Conservation (phyloP, 2,797 vertebrate species). For the Myiotriccus ornatus region DNA sequence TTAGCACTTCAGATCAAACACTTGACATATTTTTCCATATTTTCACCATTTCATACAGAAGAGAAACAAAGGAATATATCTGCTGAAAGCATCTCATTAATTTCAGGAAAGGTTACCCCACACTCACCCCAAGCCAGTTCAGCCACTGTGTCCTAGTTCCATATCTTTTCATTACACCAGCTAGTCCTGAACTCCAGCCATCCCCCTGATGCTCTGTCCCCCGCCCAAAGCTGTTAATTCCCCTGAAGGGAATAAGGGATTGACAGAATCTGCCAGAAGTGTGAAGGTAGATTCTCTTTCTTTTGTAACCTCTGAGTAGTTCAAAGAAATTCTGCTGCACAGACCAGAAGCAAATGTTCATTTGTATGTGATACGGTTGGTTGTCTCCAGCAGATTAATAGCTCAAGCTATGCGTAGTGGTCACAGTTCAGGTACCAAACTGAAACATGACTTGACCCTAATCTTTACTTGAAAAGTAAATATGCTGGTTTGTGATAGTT, state of each 20-base stretch:
- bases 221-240: not conserved
- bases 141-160: not conserved
- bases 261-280: not conserved
- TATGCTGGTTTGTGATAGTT: not conserved
- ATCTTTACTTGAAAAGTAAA: not conserved
- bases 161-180: not conserved
- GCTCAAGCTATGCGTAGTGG: not conserved
- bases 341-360: not conserved
- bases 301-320: not conserved
- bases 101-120: not conserved
- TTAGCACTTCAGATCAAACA: not conserved
- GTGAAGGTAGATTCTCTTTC: not conserved
- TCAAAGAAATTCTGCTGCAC: not conserved
- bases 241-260: not conserved
- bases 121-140: not conserved
- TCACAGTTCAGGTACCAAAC: not conserved
- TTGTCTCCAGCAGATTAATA: not conserved
- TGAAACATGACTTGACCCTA: not conserved
- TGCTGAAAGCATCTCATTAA: not conserved
- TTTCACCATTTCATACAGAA: not conserved
- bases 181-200: not conserved
- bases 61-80: not conserved
- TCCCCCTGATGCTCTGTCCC: not conserved
- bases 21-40: not conserved
- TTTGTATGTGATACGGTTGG: not conserved